Base-by-base conservation (phyloP, 2,113 vertebrate genomes). In the Spermophilus dauricus region DNA sequence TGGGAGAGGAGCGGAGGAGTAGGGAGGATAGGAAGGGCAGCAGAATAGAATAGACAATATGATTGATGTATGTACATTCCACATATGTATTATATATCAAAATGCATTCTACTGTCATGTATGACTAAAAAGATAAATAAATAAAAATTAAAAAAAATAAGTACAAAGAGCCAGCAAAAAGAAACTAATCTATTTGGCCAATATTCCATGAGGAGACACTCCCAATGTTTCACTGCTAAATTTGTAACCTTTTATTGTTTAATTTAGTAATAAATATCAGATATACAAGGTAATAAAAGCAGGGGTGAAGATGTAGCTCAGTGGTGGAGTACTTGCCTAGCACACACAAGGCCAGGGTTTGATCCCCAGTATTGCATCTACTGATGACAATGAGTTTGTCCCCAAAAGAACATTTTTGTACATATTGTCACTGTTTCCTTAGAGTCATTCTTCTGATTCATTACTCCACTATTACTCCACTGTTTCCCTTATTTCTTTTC, bases 251-350 rank as follows among this genome's bases (percentile, higher is more conserved):
- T n/a, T 42, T 75, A 73, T 89, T 80, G 48, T 32, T 69, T 78
- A 88, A 48, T 85, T 88, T 92, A 90, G 20, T 77, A 81, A 90
- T 83, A 93, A 82, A 76, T 24, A 84, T 48, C 32, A 87, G 61
- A 95, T 42, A 76, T 13, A 96, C 3, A 76, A 51, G 45, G 32
- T 73, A n/a, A 90, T 92, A 65, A 58, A 94, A 91, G 42, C 12
- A 88, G 69, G 12, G 8, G 30, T 17, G 0, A 26, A 14, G 48
- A 53, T 17, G 20, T 18, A 58, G n/a, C 17, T 63, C 51, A 4
- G 30, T 53, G n/a, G 51, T 24, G 56, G 8, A 72, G 42, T 16
- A 53, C 8, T 58, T 48, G 48, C 22, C 53, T 67, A 77, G 37
- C 65, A 61, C 5, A 42, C 7, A 10, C 14, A 22, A 16, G 1